phyloP scores from a whole-genome alignment of 2,888 invertebrate genomes.

The Euspilapteryx auroguttella region DNA sequence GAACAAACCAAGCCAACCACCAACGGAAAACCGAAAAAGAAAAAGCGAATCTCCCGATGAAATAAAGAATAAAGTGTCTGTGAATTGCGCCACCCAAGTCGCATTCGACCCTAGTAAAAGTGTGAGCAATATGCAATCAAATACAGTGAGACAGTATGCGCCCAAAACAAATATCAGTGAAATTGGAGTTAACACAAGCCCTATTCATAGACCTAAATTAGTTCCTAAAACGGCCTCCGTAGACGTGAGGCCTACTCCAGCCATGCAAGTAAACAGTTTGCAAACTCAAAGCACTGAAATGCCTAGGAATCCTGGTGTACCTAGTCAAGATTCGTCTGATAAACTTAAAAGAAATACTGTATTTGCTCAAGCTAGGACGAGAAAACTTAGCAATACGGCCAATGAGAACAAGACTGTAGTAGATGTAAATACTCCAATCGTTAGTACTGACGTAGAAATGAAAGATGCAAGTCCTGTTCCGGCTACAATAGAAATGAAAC shows the following conservation, averaged over 20 bases:
- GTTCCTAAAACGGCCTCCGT: no score
- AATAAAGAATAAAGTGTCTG: conserved; percentile 17
- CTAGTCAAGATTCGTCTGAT: conserved; percentile 11
- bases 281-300: conserved; percentile 10
- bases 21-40: conserved; percentile 22
- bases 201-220: conserved; percentile 5
- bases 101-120: conserved; percentile 7
- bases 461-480: no score
- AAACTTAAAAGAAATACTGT: conserved; percentile 43
- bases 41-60: conserved; percentile 45
- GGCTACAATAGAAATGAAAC: conserved; percentile 6
- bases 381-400: conserved; percentile 9
- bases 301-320: conserved; percentile 2
- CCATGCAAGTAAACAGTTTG: not conserved
- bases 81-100: conserved; percentile 11
- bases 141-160: not conserved
- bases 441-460: conserved; percentile 1
- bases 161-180: conserved; percentile 7
- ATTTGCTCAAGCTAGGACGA: conserved; percentile 37
- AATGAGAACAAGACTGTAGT: conserved; percentile 1
- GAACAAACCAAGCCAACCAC: conserved; percentile 6
- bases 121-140: conserved; percentile 9
- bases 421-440: not conserved
- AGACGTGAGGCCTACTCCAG: not conserved
- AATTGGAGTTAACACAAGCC: conserved; percentile 10